These are phyloP conservation scores for Emmelina monodactyla DNA, from an alignment of 2,888 invertebrate species.

Conservation along the genomic window DNA sequence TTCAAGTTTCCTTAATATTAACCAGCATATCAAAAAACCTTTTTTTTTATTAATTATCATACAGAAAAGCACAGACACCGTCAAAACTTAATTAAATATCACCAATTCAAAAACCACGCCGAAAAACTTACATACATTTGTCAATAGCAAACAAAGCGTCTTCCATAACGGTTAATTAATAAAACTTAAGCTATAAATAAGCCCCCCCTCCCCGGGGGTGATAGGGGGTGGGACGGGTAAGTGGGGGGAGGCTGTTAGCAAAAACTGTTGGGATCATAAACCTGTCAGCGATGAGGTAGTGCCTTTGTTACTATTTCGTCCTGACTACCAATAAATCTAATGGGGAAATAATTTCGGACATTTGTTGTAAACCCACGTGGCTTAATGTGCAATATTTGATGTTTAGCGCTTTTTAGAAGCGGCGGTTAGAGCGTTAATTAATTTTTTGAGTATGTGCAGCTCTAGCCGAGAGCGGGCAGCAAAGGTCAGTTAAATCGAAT, in stretches of 20 bases:
- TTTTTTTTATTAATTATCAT: no score
- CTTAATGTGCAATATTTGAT: no score
- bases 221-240: constrained; percentile 12
- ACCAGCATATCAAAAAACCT: no score
- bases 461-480: no score
- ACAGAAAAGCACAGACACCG: no score
- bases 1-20: no score
- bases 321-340: constrained; percentile 51
- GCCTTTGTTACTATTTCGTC: constrained; percentile 61
- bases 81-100: background rate
- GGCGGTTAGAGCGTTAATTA: no score
- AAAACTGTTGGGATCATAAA: constrained; percentile 67
- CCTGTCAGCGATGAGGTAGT: constrained; percentile 61
- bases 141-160: constrained; percentile 14
- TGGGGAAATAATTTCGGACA: constrained; percentile 44
- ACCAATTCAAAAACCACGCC: background rate
- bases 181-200: constrained; percentile 60
- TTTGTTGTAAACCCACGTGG: no score
- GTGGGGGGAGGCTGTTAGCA: constrained; percentile 55
- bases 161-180: constrained; percentile 57
- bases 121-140: background rate
- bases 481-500: no score
- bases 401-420: no score
- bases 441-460: no score
- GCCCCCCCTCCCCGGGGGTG: no score